These are phyloP conservation scores for Gopherus flavomarginatus DNA, from an alignment of 2,113 vertebrate species.

Conservation along the genomic window DNA sequence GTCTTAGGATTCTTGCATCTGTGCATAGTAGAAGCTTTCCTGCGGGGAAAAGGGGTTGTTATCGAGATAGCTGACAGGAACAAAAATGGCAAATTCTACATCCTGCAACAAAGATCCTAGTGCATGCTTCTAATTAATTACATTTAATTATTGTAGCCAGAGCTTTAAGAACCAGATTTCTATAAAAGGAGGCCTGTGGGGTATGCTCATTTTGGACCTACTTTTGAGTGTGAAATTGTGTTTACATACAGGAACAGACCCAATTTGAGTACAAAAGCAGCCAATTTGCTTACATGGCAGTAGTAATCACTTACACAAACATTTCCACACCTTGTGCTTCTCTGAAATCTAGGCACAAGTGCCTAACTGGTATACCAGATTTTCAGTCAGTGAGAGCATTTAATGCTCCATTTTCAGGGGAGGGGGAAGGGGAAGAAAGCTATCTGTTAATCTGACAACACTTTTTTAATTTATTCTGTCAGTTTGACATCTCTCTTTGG, in stretches of 20 bases:
- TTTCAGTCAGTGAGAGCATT: neutral
- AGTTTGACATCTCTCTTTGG: neutral
- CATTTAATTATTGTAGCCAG: neutral
- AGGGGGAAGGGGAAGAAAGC: neutral
- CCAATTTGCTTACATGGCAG: neutral
- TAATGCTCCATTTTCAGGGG: neutral
- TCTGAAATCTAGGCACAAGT: neutral
- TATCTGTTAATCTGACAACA: neutral
- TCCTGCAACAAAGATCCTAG: neutral
- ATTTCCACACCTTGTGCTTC: neutral
- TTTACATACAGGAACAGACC: neutral
- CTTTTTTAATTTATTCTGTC: neutral
- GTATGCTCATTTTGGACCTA: neutral
- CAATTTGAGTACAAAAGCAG: neutral
- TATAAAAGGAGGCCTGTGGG: neutral
- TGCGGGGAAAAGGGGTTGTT: neutral
- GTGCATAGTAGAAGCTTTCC: neutral
- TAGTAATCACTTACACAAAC: neutral
- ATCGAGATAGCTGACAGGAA: neutral
- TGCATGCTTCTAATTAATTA: neutral
- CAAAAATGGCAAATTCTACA: neutral
- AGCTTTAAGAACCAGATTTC: neutral
- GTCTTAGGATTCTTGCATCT: neutral
- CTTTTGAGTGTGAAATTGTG: neutral
- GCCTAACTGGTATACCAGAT: accelerated